These are phyloP conservation scores for Meteorus cinctellus DNA, from an alignment of 2,888 invertebrate genomes.

Conservation along the genomic window DNA sequence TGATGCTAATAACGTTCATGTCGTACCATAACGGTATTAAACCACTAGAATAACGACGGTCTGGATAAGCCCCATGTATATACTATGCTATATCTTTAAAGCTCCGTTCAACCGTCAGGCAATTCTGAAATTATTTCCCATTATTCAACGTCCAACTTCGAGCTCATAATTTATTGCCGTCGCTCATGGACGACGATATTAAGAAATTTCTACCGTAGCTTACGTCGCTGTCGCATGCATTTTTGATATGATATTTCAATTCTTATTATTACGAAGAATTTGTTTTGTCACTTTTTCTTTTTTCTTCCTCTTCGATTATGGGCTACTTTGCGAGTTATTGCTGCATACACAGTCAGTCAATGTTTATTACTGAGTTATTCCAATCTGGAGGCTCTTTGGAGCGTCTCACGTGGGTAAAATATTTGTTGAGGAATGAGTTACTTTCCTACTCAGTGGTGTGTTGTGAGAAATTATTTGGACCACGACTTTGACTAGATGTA, in stretches of 20 bases:
- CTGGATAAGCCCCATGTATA: conserved; percentile 55
- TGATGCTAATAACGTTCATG: conserved; percentile 69
- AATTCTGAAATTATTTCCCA: conserved; percentile 48
- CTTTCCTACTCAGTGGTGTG: no score
- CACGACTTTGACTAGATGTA: no score
- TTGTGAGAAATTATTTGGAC: no score
- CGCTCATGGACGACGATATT: conserved; percentile 46
- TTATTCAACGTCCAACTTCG: conserved; percentile 48
- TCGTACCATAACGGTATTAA: conserved; percentile 67
- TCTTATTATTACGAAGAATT: conserved; percentile 11
- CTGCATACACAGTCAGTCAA: no score
- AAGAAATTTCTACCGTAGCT: conserved; percentile 43
- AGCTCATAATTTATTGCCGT: conserved; percentile 46
- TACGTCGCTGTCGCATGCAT: conserved; percentile 33
- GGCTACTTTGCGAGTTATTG: no score
- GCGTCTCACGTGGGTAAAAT: no score
- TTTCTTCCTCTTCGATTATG: neutral
- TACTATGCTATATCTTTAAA: conserved; percentile 47
- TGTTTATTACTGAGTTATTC: no score
- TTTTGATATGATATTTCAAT: conserved; percentile 38
- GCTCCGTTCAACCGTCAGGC: conserved; percentile 49
- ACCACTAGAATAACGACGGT: conserved; percentile 65
- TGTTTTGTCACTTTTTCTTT: neutral
- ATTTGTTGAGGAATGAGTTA: no score
- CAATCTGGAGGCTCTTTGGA: no score